Base-by-base conservation (phyloP, 2,888 invertebrate species). In the Frankliniella intonsa region DNA sequence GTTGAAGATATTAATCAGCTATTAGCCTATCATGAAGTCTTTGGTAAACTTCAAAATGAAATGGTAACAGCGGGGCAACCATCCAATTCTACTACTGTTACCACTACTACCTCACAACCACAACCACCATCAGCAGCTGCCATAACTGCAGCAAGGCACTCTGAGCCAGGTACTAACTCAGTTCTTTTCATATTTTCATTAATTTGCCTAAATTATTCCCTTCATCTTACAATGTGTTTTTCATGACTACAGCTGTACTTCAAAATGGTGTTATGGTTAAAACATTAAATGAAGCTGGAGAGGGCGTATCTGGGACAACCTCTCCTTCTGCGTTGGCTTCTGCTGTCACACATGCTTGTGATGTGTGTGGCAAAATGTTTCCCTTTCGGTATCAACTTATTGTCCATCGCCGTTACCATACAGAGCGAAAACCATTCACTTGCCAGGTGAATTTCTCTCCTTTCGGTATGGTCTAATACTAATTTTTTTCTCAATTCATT, bases 351-450 rank as follows among this genome's bases (percentile, higher is more conserved):
- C 95, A 95, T 87, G 91, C 93, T 25, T 95, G 95, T 87, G 95
- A 95, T 88, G 91, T 95, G 83, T 95, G 95, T 86, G 94, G 94
- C 81, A 95, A 95, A 89, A 93, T 94, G 89, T 95, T 95, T 88
- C 94, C 94, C 86, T 95, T 94, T 88, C 92, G 95, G 83, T 95
- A 96, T 88, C 95, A 95, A 87, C 90, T 95, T 83, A 95, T 95
- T 86, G 95, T 95, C 79, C 95, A 96, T 88, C 90, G 91, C 86
- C 92, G 95, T 85, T 95, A 95, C 88, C 96, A 96, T 86, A 94
- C 93, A 79, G 95, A 95, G 88, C 91, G 93, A 85, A 95, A 95
- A 87, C 95, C 95, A 80, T 95, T 94, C 86, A 94, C 94, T 83
- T 91, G 91, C 85, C 91, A 90, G 88, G 89, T 89, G 83, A 84